Evolutionary conservation across 2,113 vertebrate genomes (phyloP).

Genomic region (Pseudorasbora parva): DNA sequence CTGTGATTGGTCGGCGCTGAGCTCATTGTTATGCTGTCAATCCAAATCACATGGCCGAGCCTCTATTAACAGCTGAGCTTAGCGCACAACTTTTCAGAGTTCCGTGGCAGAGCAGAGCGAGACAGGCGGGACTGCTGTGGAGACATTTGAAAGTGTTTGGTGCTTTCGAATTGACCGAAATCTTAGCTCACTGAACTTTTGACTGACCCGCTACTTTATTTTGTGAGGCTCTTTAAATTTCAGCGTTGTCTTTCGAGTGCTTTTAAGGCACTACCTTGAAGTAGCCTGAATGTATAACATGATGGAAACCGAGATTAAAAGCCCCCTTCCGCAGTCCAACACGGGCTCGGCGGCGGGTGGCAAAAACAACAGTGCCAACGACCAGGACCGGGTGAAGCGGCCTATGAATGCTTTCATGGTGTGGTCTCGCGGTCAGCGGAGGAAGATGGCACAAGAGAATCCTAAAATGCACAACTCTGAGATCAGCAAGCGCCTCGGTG

Average conservation of each 20-base stretch:
- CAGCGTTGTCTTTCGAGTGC: constrained; percentile 52
- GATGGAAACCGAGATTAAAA: constrained; percentile 94
- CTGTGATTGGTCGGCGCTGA: constrained; percentile 84
- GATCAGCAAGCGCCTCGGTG: constrained; percentile 96
- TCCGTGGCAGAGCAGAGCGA: constrained; percentile 68
- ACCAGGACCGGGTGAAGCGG: constrained; percentile 94
- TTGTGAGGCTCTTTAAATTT: background rate
- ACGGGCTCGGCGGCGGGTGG: constrained; percentile 77
- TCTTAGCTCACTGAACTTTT: constrained; percentile 16
- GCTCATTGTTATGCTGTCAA: constrained; percentile 87
- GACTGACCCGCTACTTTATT: constrained; percentile 11
- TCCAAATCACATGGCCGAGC: constrained; percentile 78
- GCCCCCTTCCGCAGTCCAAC: constrained; percentile 81
- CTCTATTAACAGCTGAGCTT: constrained; percentile 78
- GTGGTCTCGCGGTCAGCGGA: constrained; percentile 94
- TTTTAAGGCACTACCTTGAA: constrained; percentile 58
- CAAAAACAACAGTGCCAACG: constrained; percentile 75
- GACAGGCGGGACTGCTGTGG: constrained; percentile 42
- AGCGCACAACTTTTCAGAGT: constrained; percentile 78
- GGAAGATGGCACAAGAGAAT: constrained; percentile 98
- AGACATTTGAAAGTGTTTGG: constrained; percentile 47
- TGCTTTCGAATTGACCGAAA: background rate
- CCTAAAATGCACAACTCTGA: constrained; percentile 99
- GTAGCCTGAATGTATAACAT: constrained; percentile 89
- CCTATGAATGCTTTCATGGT: constrained; percentile 99